Percentiles rank a stretch among this genome's conserved stretches.
Evolutionary conservation across 2,113 vertebrate genomes (phyloP).

Genomic region (Tyto alba): DNA sequence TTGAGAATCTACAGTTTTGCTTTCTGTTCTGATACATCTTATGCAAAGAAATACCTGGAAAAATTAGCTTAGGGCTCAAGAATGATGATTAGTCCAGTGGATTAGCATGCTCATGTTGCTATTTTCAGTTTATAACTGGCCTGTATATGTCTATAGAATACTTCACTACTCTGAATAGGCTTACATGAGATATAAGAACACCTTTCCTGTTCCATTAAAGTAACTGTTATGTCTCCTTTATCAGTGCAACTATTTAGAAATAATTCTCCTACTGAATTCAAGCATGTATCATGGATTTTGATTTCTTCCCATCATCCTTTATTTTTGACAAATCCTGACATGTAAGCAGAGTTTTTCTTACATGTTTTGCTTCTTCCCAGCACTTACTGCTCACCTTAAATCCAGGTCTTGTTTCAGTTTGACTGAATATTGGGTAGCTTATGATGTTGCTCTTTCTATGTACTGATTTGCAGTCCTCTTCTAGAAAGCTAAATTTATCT

Average conservation of each 20-base stretch:
- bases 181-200: neutral
- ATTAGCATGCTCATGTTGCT: slow-evolving; percentile 13
- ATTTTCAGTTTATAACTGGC: slow-evolving; percentile 28
- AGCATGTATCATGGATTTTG: neutral
- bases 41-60: neutral
- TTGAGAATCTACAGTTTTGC: neutral
- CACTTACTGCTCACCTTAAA: neutral
- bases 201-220: neutral
- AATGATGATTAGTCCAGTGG: slow-evolving; percentile 16
- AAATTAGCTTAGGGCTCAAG: neutral
- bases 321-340: neutral
- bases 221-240: neutral
- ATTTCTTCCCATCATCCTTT: neutral
- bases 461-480: neutral
- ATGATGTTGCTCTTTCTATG: neutral
- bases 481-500: neutral
- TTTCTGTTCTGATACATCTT: neutral
- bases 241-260: neutral
- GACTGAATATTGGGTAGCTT: neutral
- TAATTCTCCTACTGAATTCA: neutral
- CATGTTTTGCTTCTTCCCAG: neutral
- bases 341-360: neutral
- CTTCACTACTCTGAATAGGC: neutral
- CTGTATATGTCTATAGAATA: neutral
- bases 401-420: neutral